phyloP scores from a whole-genome alignment of 2,113 vertebrate genomes.

The Trogon melanurus region DNA sequence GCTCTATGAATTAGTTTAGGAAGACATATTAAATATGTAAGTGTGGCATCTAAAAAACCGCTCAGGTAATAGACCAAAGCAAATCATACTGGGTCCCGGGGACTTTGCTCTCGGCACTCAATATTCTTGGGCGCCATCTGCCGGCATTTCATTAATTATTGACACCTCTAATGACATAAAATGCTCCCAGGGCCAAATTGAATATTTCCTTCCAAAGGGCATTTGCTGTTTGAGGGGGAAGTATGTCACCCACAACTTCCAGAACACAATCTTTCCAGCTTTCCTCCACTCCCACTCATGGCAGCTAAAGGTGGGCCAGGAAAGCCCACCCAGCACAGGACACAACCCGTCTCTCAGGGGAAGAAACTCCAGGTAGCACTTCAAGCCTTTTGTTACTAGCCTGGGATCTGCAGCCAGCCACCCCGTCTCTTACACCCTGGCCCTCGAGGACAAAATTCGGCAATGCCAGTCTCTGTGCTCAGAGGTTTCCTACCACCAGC shows the following conservation, averaged over 20 bases:
- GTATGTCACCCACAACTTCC: accelerated
- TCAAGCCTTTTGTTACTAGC: background rate
- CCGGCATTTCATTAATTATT: background rate
- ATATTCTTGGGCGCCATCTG: constrained; percentile 17
- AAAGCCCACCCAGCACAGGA: background rate
- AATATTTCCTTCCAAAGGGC: background rate
- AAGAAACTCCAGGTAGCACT: background rate
- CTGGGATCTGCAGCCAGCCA: background rate
- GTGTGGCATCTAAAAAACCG: accelerated
- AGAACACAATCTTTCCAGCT: background rate
- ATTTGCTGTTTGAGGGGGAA: background rate
- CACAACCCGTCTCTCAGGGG: background rate
- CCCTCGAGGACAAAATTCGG: background rate
- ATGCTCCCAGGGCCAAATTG: background rate
- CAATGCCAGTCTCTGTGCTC: background rate
- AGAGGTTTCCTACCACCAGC: background rate
- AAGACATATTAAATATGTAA: accelerated
- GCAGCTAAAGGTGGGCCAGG: background rate
- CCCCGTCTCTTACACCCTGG: background rate
- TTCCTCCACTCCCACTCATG: background rate
- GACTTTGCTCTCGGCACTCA: background rate
- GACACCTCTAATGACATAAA: background rate
- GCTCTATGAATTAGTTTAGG: background rate
- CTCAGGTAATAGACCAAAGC: background rate
- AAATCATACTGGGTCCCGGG: accelerated